A percentile compares a stretch with the other conserved stretches of the same genome.
Evolutionary conservation across 2,113 vertebrate species (phyloP).

Genomic region (Rana temporaria): DNA sequence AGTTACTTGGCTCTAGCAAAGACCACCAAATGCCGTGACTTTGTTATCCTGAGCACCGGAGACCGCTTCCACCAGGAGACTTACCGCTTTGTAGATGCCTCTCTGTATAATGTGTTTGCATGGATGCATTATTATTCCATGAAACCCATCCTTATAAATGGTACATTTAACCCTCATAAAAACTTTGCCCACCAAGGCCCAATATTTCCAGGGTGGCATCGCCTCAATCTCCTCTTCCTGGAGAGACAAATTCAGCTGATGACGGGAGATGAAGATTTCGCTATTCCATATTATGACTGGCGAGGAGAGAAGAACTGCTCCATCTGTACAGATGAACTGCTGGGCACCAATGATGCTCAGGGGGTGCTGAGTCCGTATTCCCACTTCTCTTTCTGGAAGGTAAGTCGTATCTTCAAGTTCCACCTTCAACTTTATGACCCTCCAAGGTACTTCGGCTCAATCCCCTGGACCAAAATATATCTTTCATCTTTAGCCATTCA

Average conservation of each 20-base stretch:
- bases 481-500: too few relatives aligned
- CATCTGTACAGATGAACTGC: conserved; percentile 59
- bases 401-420: not conserved
- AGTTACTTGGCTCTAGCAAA: conserved; percentile 56
- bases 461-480: too few relatives aligned
- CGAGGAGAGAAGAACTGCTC: conserved; percentile 56
- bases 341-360: conserved; percentile 48
- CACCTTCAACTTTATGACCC: too few relatives aligned
- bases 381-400: conserved; percentile 59
- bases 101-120: conserved; percentile 58
- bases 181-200: conserved; percentile 60
- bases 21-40: conserved; percentile 48
- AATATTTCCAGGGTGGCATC: conserved; percentile 60
- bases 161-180: conserved; percentile 15
- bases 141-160: conserved; percentile 32
- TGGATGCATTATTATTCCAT: conserved; percentile 63
- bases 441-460: too few relatives aligned
- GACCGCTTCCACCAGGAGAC: conserved; percentile 47
- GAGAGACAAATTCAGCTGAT: conserved; percentile 60
- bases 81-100: conserved; percentile 51
- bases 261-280: conserved; percentile 59
- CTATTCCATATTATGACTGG: conserved; percentile 63
- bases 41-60: conserved; percentile 55
- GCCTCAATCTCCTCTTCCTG: conserved; percentile 56
- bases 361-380: conserved; percentile 53